Evolutionary conservation across 1,140 invertebrate genomes (phyloP).

Genomic region (Drosophila simulans): DNA sequence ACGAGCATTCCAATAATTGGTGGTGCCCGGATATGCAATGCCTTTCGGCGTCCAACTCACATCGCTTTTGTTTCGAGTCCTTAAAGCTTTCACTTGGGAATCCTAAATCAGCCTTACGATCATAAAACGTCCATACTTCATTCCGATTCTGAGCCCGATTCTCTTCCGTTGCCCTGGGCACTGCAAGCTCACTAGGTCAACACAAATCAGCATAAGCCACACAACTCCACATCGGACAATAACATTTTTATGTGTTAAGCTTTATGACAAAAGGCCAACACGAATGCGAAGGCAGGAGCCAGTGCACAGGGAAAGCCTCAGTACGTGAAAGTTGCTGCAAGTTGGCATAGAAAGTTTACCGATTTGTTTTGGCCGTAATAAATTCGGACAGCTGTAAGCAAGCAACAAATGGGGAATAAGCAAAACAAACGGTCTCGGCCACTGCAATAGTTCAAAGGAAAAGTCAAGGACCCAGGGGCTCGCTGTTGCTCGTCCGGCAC

Average conservation of each 20-base stretch:
- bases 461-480: slow-evolving; percentile 61
- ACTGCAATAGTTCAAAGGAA: slow-evolving; percentile 56
- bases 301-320: slow-evolving; percentile 38
- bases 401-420: slow-evolving; percentile 77
- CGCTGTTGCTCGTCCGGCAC: slow-evolving; percentile 25
- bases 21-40: slow-evolving; percentile 16
- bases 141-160: slow-evolving; percentile 1
- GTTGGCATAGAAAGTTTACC: slow-evolving; percentile 56
- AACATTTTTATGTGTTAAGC: slow-evolving; percentile 83
- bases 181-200: slow-evolving; percentile 63
- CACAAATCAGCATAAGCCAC: slow-evolving; percentile 80
- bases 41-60: slow-evolving; percentile 17
- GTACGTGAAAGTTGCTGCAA: slow-evolving; percentile 57
- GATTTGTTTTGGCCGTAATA: slow-evolving; percentile 63
- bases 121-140: slow-evolving; percentile 56
- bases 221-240: slow-evolving; percentile 78
- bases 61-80: slow-evolving; percentile 22
- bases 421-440: slow-evolving; percentile 66
- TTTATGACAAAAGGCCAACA: slow-evolving; percentile 77
- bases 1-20: slow-evolving; percentile 32
- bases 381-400: slow-evolving; percentile 76
- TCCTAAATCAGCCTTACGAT: slow-evolving; percentile 67
- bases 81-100: slow-evolving; percentile 35
- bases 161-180: slow-evolving; percentile 15
- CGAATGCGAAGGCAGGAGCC: neutral